Evolutionary conservation across 2,113 vertebrate species (phyloP).

Genomic region (Sapajus apella): DNA sequence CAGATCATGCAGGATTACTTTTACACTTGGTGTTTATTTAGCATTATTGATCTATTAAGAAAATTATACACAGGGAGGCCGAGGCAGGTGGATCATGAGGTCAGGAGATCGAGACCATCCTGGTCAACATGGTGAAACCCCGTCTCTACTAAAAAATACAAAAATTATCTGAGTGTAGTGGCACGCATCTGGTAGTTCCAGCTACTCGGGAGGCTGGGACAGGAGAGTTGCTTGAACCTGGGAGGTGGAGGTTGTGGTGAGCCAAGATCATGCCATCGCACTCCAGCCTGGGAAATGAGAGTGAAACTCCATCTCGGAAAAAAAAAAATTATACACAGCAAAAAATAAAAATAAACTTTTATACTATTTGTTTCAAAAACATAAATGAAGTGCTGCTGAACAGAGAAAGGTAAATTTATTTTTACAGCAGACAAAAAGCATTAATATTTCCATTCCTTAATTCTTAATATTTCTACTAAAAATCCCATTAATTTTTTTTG

Average conservation of each 20-base stretch:
- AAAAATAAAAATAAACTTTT: not conserved
- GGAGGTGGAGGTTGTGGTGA: no score
- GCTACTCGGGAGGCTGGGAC: no score
- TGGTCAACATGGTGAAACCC: no score
- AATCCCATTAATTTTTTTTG: not conserved
- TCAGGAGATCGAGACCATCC: no score
- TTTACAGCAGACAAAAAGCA: not conserved
- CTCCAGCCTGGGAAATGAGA: no score
- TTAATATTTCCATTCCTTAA: not conserved
- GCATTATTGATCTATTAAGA: not conserved
- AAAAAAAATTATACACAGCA: no score
- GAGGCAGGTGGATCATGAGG: no score
- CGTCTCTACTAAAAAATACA: no score
- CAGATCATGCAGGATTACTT: not conserved
- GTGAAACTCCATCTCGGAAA: not conserved
- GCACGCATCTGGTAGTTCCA: no score
- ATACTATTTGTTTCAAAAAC: not conserved
- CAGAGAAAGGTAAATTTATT: not conserved
- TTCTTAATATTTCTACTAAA: not conserved
- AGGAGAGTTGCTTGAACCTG: no score
- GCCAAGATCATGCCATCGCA: no score
- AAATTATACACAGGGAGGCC: not conserved
- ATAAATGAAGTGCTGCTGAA: not conserved
- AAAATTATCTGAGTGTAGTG: no score
- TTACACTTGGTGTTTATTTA: not conserved